phyloP scores from a whole-genome alignment of 2,113 vertebrate genomes.

The Corydoras sp. region DNA sequence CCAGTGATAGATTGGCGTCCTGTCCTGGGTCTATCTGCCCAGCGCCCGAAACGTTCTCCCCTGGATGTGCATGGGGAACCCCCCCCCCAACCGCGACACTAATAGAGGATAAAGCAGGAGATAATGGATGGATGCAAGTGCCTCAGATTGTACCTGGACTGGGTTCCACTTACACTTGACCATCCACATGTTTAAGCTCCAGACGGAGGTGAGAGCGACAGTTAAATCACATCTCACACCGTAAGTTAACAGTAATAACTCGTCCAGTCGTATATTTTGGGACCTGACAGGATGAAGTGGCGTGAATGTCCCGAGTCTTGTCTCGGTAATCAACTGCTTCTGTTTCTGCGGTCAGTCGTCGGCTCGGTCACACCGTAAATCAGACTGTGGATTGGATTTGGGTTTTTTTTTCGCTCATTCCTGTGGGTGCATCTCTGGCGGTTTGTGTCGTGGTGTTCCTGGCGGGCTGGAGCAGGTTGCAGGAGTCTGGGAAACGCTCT shows the following conservation, averaged over 20 bases:
- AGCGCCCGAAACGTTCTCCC: no score
- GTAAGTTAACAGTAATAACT: no score
- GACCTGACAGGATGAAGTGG: neutral
- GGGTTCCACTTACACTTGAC: neutral
- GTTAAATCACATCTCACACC: no score
- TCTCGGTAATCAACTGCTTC: neutral
- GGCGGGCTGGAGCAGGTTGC: constrained; percentile 42
- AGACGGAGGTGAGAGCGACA: neutral
- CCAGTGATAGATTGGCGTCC: no score
- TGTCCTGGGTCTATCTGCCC: no score
- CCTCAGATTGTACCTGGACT: constrained; percentile 3
- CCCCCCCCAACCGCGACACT: no score
- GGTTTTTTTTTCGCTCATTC: neutral
- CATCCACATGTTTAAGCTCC: constrained; percentile 2
- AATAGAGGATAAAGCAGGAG: no score
- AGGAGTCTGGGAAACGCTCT: constrained; percentile 38
- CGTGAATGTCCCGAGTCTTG: neutral
- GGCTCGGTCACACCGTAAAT: neutral
- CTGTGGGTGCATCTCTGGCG: constrained; percentile 6
- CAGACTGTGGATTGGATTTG: neutral
- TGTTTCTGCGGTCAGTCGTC: constrained; percentile 12
- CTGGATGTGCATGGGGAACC: no score
- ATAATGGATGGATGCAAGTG: no score
- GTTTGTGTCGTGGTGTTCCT: constrained; percentile 16
- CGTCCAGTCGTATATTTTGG: no score